phyloP scores from a whole-genome alignment of 2,797 vertebrate species.

The Saguinus oedipus region DNA sequence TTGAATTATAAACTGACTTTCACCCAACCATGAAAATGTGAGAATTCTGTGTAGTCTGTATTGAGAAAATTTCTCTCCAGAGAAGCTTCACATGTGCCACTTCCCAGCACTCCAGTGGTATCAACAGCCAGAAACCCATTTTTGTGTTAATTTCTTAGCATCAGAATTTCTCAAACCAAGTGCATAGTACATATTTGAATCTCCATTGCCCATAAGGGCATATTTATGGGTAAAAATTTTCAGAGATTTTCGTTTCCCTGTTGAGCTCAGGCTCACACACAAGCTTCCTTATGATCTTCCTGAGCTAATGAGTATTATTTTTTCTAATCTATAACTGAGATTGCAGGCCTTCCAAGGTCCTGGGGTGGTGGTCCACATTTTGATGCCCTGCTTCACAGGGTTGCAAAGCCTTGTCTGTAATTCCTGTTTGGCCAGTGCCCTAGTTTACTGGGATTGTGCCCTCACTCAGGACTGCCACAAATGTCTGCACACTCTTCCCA shows the following conservation, averaged over 20 bases:
- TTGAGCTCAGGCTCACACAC: not conserved
- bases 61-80: not conserved
- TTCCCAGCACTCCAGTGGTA: too few relatives aligned
- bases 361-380: not conserved
- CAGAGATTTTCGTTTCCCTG: not conserved
- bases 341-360: not conserved
- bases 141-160: not conserved
- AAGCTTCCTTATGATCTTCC: not conserved
- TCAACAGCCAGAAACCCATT: not conserved
- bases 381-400: not conserved
- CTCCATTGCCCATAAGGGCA: not conserved
- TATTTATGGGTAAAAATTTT: not conserved
- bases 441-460: too few relatives aligned
- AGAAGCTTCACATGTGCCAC: not conserved
- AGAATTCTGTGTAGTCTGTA: not conserved
- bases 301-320: not conserved
- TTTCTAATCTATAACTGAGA: not conserved
- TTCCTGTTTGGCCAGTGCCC: not conserved
- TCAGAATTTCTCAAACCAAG: not conserved
- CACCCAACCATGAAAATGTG: not conserved
- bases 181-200: not conserved
- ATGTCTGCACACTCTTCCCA: accelerated
- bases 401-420: not conserved
- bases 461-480: not conserved
- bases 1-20: not conserved